These are phyloP conservation scores for Eurytoma californica DNA, from an alignment of 2,888 invertebrate species.

Conservation along the genomic window DNA sequence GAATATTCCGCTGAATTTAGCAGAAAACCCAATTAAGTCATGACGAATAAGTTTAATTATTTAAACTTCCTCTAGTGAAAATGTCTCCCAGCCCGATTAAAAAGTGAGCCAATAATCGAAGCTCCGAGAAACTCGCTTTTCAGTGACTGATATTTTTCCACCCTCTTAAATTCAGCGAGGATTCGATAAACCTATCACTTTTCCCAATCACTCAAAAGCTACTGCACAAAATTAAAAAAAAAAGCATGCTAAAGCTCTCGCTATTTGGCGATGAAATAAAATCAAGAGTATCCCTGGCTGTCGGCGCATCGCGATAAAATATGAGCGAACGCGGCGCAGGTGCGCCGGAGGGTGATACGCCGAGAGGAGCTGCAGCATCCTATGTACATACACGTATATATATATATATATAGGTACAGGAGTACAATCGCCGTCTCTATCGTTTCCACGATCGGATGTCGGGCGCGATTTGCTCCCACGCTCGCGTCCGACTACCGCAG, in stretches of 20 bases:
- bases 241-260: neutral
- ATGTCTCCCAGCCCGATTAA: too few species aligned
- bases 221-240: too few species aligned
- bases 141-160: too few species aligned
- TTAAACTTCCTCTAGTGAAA: too few species aligned
- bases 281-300: neutral
- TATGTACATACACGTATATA: neutral
- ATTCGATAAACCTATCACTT: too few species aligned
- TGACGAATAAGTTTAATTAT: too few species aligned
- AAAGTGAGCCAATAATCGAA: too few species aligned
- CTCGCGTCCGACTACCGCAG: constrained; percentile 18
- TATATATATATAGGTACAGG: neutral
- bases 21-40: too few species aligned
- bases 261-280: neutral
- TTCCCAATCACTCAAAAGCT: too few species aligned
- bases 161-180: too few species aligned
- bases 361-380: neutral
- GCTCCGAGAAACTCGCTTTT: too few species aligned
- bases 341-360: neutral
- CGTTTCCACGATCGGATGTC: constrained; percentile 35
- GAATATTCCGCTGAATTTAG: too few species aligned
- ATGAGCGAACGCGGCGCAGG: neutral
- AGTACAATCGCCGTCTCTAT: constrained; percentile 15
- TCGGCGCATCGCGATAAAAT: constrained; percentile 7
- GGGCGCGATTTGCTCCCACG: constrained; percentile 38